Conservation (phyloP, 1,140 invertebrate species). For the Metaphire vulgaris region DNA sequence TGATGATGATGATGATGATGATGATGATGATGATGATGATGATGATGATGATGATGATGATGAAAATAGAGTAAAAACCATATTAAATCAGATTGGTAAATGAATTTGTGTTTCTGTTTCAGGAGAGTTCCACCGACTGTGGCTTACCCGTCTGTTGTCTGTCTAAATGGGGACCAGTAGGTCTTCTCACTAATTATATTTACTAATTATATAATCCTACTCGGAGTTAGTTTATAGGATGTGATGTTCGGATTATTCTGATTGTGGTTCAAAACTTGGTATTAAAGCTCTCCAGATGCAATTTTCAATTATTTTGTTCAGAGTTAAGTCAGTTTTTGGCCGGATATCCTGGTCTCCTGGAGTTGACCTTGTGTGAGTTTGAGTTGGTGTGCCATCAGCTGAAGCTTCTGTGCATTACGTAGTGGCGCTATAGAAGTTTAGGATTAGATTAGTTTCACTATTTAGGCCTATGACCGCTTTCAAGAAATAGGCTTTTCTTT, state of each 20-base stretch:
- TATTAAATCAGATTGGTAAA: not conserved
- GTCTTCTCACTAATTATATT: not conserved
- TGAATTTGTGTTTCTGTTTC: not conserved
- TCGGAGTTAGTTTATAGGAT: not conserved
- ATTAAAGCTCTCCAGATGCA: not conserved
- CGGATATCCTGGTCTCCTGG: not conserved
- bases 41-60: not conserved
- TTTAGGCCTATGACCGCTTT: too few species aligned
- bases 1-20: too few species aligned
- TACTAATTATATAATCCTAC: not conserved
- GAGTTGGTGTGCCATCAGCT: too few species aligned
- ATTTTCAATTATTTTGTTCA: not conserved
- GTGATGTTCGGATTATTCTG: not conserved
- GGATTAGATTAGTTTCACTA: too few species aligned
- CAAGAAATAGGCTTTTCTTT: too few species aligned
- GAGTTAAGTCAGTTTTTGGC: not conserved
- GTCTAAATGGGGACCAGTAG: not conserved
- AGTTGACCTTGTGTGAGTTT: too few species aligned
- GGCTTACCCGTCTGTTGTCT: constrained; percentile 19
- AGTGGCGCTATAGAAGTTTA: too few species aligned
- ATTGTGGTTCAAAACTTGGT: not conserved
- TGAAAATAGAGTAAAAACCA: not conserved
- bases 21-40: not conserved
- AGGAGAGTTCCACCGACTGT: not conserved
- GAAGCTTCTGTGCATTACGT: too few species aligned